Evolutionary conservation across 2,888 invertebrate species (phyloP).

Genomic region (Herminia tarsipennalis): DNA sequence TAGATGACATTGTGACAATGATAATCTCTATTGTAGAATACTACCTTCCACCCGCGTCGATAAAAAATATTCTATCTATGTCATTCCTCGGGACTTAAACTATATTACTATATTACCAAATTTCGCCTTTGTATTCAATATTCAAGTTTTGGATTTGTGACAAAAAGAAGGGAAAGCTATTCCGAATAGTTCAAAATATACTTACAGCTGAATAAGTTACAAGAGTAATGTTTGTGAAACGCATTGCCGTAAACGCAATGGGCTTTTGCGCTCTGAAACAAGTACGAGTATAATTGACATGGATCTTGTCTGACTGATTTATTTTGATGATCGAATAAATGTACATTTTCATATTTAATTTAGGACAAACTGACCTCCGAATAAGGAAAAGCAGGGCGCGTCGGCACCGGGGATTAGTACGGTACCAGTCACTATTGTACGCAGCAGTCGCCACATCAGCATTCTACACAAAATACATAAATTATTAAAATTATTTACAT

Average conservation of each 20-base stretch:
- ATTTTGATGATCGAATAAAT: background rate
- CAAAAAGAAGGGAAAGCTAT: too few species aligned
- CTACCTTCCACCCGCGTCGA: too few species aligned
- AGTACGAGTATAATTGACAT: background rate
- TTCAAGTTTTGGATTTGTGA: too few species aligned
- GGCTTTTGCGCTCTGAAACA: conserved; percentile 74
- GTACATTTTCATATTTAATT: conserved; percentile 4
- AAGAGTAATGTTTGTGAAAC: conserved; percentile 74
- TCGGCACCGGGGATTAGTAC: conserved; percentile 67
- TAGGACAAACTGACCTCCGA: conserved; percentile 56
- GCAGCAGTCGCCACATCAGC: conserved; percentile 68
- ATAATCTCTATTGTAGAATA: too few species aligned
- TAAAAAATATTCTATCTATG: too few species aligned
- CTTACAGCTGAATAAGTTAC: conserved; percentile 76
- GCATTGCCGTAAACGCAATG: conserved; percentile 78
- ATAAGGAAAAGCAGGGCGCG: conserved; percentile 71
- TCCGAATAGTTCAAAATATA: too few species aligned
- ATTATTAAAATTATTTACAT: conserved; percentile 8
- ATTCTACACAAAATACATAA: conserved; percentile 57
- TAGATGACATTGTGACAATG: too few species aligned
- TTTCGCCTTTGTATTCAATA: too few species aligned
- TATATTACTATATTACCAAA: too few species aligned
- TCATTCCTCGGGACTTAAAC: too few species aligned
- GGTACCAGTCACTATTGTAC: conserved; percentile 76
- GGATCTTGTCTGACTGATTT: too few species aligned